phyloP scores from a whole-genome alignment of 2,888 invertebrate species.

The Leptothorax acervorum region DNA sequence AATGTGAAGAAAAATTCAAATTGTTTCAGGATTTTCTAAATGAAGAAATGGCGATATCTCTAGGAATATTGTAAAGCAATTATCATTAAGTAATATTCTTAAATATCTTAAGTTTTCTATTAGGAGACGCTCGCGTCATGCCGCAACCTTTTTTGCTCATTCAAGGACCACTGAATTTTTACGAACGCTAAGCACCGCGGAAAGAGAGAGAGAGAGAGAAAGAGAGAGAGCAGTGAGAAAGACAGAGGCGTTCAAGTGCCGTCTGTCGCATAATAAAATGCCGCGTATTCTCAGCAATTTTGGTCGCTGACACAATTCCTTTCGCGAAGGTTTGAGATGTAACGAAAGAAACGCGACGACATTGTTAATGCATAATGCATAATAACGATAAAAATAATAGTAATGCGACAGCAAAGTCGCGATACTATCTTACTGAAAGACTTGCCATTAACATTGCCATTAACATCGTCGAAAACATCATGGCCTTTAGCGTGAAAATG shows the following conservation, averaged over 20 bases:
- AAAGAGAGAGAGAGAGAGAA: not conserved
- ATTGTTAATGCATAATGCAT: not conserved
- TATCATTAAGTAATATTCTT: not conserved
- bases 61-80: not conserved
- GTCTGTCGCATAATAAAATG: conserved; percentile 15
- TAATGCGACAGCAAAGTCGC: not conserved
- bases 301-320: conserved; percentile 27
- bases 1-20: not conserved
- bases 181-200: not conserved
- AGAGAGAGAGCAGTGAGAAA: not conserved
- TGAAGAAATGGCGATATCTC: not conserved
- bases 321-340: not conserved
- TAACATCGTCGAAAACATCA: not conserved
- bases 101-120: not conserved
- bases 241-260: not conserved
- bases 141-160: not conserved
- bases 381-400: not conserved
- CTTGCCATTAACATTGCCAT: not conserved
- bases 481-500: conserved; percentile 7
- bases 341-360: not conserved
- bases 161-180: conserved; percentile 12
- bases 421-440: not conserved
- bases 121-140: conserved; percentile 1
- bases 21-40: not conserved
- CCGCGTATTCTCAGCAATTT: not conserved